Evolutionary conservation across 2,888 invertebrate genomes (phyloP).

Genomic region (Gymnoscelis rufifasciata): DNA sequence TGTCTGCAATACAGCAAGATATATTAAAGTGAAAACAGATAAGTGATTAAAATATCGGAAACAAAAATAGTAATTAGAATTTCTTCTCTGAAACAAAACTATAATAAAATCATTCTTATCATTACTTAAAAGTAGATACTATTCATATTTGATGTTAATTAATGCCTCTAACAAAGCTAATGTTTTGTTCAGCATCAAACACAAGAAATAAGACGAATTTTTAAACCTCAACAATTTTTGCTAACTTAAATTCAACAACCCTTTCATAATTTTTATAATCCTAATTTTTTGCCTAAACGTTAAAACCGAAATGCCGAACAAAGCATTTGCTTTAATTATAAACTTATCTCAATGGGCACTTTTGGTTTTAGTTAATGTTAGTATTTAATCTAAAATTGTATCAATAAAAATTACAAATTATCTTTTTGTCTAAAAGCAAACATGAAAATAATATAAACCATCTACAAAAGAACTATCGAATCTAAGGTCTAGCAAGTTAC

Average conservation of each 20-base stretch:
- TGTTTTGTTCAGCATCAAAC: conserved; percentile 66
- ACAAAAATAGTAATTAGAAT: conserved; percentile 79
- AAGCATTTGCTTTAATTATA: conserved; percentile 72
- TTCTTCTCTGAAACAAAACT: conserved; percentile 77
- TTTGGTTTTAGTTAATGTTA: conserved; percentile 78
- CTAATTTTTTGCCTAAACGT: conserved; percentile 78
- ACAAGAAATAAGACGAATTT: conserved; percentile 66
- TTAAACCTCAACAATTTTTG: conserved; percentile 76
- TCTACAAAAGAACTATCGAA: conserved; percentile 75
- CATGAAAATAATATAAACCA: conserved; percentile 70
- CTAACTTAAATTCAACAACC: conserved; percentile 74
- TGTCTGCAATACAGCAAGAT: conserved; percentile 80
- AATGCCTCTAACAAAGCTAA: conserved; percentile 75
- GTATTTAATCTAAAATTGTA: conserved; percentile 75
- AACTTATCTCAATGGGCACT: conserved; percentile 80
- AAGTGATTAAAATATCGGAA: conserved; percentile 77
- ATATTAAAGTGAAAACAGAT: conserved; percentile 78
- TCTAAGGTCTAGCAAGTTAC: conserved; percentile 72
- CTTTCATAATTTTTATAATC: conserved; percentile 68
- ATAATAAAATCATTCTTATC: conserved; percentile 75
- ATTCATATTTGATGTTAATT: conserved; percentile 74
- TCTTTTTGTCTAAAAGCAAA: conserved; percentile 73
- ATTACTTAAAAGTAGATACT: conserved; percentile 73
- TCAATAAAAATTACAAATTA: conserved; percentile 75
- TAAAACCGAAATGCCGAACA: conserved; percentile 72